These are phyloP conservation scores for Clytia hemisphaerica DNA, from an alignment of 30 jellyfish, hydroid and myxozoan species.

Conservation along the genomic window DNA sequence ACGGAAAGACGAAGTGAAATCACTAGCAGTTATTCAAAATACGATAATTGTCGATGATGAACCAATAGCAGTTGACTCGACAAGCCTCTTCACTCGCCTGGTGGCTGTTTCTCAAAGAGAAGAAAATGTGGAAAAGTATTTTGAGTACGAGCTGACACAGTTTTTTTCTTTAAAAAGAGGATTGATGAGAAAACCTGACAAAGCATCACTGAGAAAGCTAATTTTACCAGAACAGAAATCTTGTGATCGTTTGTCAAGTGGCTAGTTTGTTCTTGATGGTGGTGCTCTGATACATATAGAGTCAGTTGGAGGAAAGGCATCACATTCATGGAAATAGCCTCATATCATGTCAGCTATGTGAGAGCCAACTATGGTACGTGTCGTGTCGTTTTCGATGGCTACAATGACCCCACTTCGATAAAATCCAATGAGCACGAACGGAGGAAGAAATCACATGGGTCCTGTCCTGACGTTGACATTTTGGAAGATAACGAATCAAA, in stretches of 20 bases:
- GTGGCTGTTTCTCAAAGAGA: slow-evolving; percentile 33
- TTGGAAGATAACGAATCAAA: slow-evolving; percentile 11
- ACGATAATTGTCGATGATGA: slow-evolving; percentile 21
- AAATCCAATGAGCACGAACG: slow-evolving; percentile 36
- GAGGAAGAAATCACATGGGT: slow-evolving; percentile 17
- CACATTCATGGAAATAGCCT: slow-evolving; percentile 1
- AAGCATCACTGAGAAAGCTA: slow-evolving; percentile 7
- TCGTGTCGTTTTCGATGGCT: slow-evolving; percentile 34
- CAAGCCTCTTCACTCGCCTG: slow-evolving; percentile 37
- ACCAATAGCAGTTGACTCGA: slow-evolving; percentile 17
- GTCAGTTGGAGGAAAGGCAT: too few relatives aligned
- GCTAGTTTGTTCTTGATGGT: too few relatives aligned
- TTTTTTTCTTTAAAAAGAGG: slow-evolving; percentile 21
- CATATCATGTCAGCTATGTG: slow-evolving; percentile 8
- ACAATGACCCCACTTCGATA: slow-evolving; percentile 19
- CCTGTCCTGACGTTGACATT: slow-evolving; percentile 39
- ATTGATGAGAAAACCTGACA: slow-evolving; percentile 49
- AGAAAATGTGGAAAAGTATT: slow-evolving; percentile 17
- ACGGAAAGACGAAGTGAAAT: too few relatives aligned
- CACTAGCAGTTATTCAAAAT: too few relatives aligned
- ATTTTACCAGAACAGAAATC: slow-evolving; percentile 10
- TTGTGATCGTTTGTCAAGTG: too few relatives aligned
- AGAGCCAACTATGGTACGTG: slow-evolving; percentile 19
- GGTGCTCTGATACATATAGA: slow-evolving; percentile 39
- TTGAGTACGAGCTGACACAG: slow-evolving; percentile 38